These are phyloP conservation scores for Zelostemma sp. DNA, from an alignment of 1,140 invertebrate genomes.

Conservation along the genomic window DNA sequence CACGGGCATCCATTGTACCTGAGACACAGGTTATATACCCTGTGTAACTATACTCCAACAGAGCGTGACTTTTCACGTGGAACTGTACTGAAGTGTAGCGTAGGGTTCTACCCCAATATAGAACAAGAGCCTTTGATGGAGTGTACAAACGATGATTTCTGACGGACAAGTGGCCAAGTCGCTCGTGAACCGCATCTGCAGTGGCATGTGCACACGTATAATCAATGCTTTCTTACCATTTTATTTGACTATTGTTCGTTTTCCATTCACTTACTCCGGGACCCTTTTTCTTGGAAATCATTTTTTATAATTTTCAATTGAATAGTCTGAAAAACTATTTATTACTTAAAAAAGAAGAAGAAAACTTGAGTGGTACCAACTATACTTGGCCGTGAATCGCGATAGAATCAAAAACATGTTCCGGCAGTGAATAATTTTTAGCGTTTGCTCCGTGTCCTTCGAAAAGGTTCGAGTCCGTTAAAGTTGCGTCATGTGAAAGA, in stretches of 20 bases:
- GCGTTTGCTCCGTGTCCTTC: constrained; percentile 9
- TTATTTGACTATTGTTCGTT: neutral
- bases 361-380: too few relatives aligned
- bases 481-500: constrained; percentile 8
- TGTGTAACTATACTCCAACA: constrained; percentile 54
- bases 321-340: neutral
- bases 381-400: too few relatives aligned
- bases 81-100: constrained; percentile 39
- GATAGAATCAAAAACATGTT: constrained; percentile 7
- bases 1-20: constrained; percentile 57
- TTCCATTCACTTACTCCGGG: neutral
- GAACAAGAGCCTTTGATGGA: constrained; percentile 6
- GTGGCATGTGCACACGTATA: constrained; percentile 6
- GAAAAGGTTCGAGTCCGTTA: constrained; percentile 9
- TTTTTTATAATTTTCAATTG: too few relatives aligned
- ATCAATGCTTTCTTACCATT: constrained; percentile 8
- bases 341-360: too few relatives aligned
- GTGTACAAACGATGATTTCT: constrained; percentile 12
- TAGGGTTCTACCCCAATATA: constrained; percentile 14
- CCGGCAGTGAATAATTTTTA: constrained; percentile 1
- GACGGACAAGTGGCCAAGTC: constrained; percentile 10
- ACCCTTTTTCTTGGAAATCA: too few relatives aligned
- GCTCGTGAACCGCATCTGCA: constrained; percentile 7
- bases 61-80: constrained; percentile 67
- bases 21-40: constrained; percentile 41